A percentile compares a stretch with the other conserved stretches of the same genome.
Evolutionary conservation across 2,888 invertebrate genomes (phyloP).

Genomic region (Drosophila quinaria): DNA sequence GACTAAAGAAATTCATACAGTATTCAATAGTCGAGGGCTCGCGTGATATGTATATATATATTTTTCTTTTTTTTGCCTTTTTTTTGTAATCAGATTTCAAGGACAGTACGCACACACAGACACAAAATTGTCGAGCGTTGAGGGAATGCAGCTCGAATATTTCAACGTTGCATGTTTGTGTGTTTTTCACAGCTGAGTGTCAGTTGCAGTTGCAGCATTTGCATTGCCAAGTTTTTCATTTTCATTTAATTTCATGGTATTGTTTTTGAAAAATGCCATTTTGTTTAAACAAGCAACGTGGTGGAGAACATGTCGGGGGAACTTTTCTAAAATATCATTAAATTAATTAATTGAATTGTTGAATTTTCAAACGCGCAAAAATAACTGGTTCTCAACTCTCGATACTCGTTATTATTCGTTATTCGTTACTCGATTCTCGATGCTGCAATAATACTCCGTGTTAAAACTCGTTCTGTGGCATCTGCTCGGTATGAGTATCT

Average conservation of each 20-base stretch:
- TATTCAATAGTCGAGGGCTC: conserved; percentile 5
- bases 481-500: conserved; percentile 14
- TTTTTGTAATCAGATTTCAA: conserved; percentile 42
- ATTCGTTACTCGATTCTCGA: conserved; percentile 16
- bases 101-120: conserved; percentile 35
- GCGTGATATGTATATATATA: neutral
- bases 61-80: conserved; percentile 4
- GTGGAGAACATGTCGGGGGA: neutral
- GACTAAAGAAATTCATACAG: conserved; percentile 19
- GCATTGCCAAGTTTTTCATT: conserved; percentile 52
- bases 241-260: conserved; percentile 10
- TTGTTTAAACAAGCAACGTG: conserved; percentile 15
- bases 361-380: conserved; percentile 71
- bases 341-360: conserved; percentile 60
- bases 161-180: conserved; percentile 21
- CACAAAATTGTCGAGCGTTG: neutral
- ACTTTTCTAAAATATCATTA: conserved; percentile 27
- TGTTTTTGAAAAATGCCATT: conserved; percentile 28
- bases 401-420: neutral
- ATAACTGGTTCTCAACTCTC: conserved; percentile 62
- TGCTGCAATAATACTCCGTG: conserved; percentile 4
- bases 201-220: conserved; percentile 34
- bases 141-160: conserved; percentile 9
- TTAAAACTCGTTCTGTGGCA: conserved; percentile 56
- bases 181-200: conserved; percentile 31